Evolutionary conservation across 2,113 vertebrate species (phyloP), one percentile per base, ranked within the genome.

Genomic region (Dipodomys stephensi): DNA sequence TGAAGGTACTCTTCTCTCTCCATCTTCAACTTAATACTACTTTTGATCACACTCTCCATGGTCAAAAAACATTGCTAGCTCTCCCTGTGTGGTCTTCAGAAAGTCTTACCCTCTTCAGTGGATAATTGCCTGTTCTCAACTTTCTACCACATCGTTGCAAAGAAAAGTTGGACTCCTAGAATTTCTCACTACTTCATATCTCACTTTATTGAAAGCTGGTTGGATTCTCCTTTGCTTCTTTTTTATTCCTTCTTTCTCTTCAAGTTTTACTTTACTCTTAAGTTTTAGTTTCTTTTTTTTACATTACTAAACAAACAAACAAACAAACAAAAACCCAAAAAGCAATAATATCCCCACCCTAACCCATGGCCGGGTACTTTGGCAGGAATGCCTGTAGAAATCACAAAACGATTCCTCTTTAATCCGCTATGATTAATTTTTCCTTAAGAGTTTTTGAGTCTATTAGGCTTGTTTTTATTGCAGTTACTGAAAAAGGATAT

Each of bases 401-500:
- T 96, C 91, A 68, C 46, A 88, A 96, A 97, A 89, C 72, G 28
- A 13, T 97, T 96, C 93, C 44, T 76, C 25, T 88, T 57, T 96
- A 95, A 44, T 89, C 83, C 25, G 81, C 27, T 96, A 86, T 35
- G 90, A 96, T 97, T 95, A 96, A 91, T 94, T 69, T 93, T 83
- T 91, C 86, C 87, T 7, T 79, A 96, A 95, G 96, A 96, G 96
- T 94, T 81, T 39, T 44, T 35, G 83, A 96, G 62, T 90, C 87
- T 83, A 49, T 57, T 90, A 92, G 57, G 12, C 77, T 95, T 95
- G 85, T 96, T 96, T 98, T 98, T 97, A 9, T 84, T 87, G 92
- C 77, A 95, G 93, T 97, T 94, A 74, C 81, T 97, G 93, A 92
- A 76, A 94, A 97, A 81, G 96, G 86, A 86, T 98, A 96, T 96